phyloP scores from a whole-genome alignment of 2,888 invertebrate species.

The Tipula confusa region DNA sequence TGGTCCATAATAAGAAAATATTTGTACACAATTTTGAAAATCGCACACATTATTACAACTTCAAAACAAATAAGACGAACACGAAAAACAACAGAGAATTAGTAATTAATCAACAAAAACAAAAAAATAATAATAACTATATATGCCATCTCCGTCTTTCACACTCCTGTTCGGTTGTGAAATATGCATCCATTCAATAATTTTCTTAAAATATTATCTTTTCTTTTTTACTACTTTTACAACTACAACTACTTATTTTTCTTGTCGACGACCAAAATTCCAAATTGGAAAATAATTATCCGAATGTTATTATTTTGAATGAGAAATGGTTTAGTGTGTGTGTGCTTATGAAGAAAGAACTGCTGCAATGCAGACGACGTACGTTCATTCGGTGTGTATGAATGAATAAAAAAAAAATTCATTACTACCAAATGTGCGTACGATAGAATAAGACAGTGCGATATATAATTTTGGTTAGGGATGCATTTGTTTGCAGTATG shows the following conservation, averaged over 20 bases:
- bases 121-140: not conserved
- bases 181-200: not conserved
- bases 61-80: not conserved
- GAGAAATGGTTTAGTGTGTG: not conserved
- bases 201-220: not conserved
- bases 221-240: not conserved
- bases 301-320: not conserved
- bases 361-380: not conserved
- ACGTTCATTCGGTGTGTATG: not conserved
- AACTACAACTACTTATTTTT: not conserved
- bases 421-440: not conserved
- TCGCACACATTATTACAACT: not conserved
- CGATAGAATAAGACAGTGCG: not conserved
- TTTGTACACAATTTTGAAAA: not conserved
- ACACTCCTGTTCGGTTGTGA: not conserved
- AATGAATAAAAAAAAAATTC: not conserved
- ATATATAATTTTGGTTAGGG: not conserved
- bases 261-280: not conserved
- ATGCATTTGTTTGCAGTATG: not conserved
- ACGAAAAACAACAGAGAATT: not conserved
- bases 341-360: not conserved
- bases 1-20: not conserved
- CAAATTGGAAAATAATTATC: not conserved
- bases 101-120: not conserved
- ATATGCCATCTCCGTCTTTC: not conserved